Evolutionary conservation across 1,140 invertebrate genomes (phyloP).

Genomic region (Neocloeon triangulifer): DNA sequence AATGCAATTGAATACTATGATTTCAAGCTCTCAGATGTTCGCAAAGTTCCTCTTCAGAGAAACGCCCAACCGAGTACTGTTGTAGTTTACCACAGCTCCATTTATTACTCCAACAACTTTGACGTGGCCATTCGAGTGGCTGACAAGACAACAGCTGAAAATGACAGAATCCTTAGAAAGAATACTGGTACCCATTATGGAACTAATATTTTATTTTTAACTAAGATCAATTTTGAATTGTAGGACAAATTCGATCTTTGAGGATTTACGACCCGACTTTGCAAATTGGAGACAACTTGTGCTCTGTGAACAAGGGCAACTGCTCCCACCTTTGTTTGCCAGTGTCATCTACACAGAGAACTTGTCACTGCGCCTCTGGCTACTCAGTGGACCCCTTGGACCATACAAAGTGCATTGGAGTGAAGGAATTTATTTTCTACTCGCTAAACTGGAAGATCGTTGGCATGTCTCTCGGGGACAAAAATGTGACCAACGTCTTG

Average conservation of each 20-base stretch:
- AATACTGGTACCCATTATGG: no score
- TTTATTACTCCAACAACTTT: slow-evolving; percentile 35
- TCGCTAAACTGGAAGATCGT: slow-evolving; percentile 51
- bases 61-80: slow-evolving; percentile 23
- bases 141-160: slow-evolving; percentile 21
- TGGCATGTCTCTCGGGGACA: slow-evolving; percentile 31
- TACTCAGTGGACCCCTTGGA: slow-evolving; percentile 30
- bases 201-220: no score
- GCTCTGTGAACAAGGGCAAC: slow-evolving; percentile 27
- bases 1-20: slow-evolving; percentile 41
- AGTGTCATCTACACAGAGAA: slow-evolving; percentile 21
- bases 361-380: slow-evolving; percentile 55
- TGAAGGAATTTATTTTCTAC: slow-evolving; percentile 50
- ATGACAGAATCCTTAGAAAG: slow-evolving; percentile 22
- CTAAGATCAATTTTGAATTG: no score
- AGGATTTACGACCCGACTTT: slow-evolving; percentile 42
- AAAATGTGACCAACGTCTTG: slow-evolving; percentile 25
- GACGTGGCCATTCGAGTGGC: slow-evolving; percentile 29
- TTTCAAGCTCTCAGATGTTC: slow-evolving; percentile 23
- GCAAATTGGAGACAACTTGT: slow-evolving; percentile 26
- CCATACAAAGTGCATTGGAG: slow-evolving; percentile 19
- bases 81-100: slow-evolving; percentile 26
- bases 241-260: slow-evolving; percentile 31
- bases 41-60: slow-evolving; percentile 17
- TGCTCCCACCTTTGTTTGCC: slow-evolving; percentile 66